These are phyloP conservation scores for Tyria jacobaeae DNA, from an alignment of 2,888 invertebrate species.

Conservation along the genomic window DNA sequence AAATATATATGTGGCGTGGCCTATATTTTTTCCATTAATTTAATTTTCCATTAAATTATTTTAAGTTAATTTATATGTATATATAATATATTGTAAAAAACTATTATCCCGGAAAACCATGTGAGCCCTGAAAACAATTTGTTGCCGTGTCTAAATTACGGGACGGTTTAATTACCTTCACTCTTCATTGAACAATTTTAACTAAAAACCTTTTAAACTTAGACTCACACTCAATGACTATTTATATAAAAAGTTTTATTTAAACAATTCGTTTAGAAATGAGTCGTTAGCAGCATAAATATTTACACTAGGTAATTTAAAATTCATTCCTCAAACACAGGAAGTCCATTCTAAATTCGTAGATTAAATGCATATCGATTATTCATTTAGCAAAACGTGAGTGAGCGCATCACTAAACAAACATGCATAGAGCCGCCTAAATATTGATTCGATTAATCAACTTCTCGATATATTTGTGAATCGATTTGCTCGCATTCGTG, in stretches of 20 bases:
- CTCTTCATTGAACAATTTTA: too few species aligned
- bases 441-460: conserved; percentile 69
- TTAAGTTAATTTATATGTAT: too few species aligned
- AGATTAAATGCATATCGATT: conserved; percentile 26
- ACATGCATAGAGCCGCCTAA: conserved; percentile 50
- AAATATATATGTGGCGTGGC: too few species aligned
- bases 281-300: background rate
- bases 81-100: too few species aligned
- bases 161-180: too few species aligned
- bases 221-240: background rate
- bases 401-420: conserved; percentile 43
- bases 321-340: conserved; percentile 9
- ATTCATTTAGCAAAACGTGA: conserved; percentile 22
- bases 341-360: conserved; percentile 2
- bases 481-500: conserved; percentile 57
- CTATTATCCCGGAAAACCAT: too few species aligned
- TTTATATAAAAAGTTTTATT: background rate
- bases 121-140: too few species aligned
- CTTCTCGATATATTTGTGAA: conserved; percentile 62
- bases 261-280: background rate
- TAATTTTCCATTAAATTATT: too few species aligned
- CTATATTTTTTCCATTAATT: too few species aligned
- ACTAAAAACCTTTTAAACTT: too few species aligned
- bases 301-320: background rate
- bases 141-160: too few species aligned